Base-by-base conservation (phyloP, 2,888 invertebrate species). In the Drosophila percnosoma region DNA sequence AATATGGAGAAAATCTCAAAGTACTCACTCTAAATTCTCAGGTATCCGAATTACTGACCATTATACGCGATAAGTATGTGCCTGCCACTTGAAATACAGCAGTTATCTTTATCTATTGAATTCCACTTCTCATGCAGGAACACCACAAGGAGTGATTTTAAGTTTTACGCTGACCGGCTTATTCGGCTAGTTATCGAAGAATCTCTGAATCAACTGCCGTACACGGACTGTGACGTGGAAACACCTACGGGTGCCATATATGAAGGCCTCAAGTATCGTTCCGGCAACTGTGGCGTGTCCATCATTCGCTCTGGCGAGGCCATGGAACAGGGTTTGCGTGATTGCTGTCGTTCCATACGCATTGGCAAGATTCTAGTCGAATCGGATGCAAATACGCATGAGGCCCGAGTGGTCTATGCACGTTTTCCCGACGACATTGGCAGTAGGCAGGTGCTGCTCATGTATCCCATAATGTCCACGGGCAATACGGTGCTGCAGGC, bases 391-490 rank as follows among this genome's bases (percentile, higher is more conserved):
- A 99, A 99, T 89, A 99, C 99, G 0, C 98, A 99, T 88, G 98
- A 98, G 92, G 99, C 99, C 0, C 96, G 96, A 91, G 99, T 99
- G 1, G 98, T 99, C 4, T 99, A 99, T 92, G 98, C 99, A 7
- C 97, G 99, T 92, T 98, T 99, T 92, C 99, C 99, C 0, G 98
- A 98, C 78, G 99, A 99, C 92, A 98, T 99, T 77, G 95, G 97
- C 0, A 95, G 96, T 61, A 94, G 99, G 83, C 96, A 96, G 90
- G 98, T 99, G 48, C 94, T 99, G 52, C 95, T 99, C 4, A 98
- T 99, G 98, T 99, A 99, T 93, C 99, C 99, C 13, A 99, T 99
- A 67, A 98, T 99, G 98, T 98, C 98, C 75, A 98, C 99, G 0
- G 99, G 99, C 2, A 99, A 99, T 92, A 99, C 99, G 53, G 98